Evolutionary conservation across 1,140 invertebrate genomes (phyloP).

Genomic region (Ephestia elutella): DNA sequence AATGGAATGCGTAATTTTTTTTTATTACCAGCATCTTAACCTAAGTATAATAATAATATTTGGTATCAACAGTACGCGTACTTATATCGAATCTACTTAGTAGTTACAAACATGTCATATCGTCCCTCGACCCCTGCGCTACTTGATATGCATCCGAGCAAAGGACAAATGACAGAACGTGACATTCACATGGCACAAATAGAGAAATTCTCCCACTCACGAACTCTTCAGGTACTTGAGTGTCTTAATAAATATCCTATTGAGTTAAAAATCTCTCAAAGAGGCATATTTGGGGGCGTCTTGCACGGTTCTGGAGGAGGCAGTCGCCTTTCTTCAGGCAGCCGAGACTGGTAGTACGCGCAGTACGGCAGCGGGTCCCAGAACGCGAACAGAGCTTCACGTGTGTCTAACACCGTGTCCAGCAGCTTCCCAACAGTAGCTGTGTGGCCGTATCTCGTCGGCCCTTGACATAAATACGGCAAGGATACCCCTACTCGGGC

Average conservation of each 20-base stretch:
- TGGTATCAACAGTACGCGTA: constrained; percentile 21
- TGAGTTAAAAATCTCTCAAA: constrained; percentile 53
- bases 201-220: constrained; percentile 42
- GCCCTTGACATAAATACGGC: constrained; percentile 84
- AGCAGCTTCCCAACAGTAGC: constrained; percentile 76
- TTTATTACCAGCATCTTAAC: constrained; percentile 15
- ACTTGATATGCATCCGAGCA: constrained; percentile 26
- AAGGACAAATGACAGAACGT: constrained; percentile 42
- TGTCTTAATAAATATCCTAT: constrained; percentile 63
- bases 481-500: constrained; percentile 84
- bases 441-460: constrained; percentile 73
- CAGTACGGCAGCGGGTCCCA: constrained; percentile 90
- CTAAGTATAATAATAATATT: constrained; percentile 37
- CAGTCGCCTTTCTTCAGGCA: constrained; percentile 75
- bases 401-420: constrained; percentile 80
- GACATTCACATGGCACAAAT: constrained; percentile 28
- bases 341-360: constrained; percentile 86
- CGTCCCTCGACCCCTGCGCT: constrained; percentile 42
- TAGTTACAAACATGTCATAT: constrained; percentile 65
- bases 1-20: not conserved
- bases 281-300: constrained; percentile 62
- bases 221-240: constrained; percentile 69
- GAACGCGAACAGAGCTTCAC: constrained; percentile 84
- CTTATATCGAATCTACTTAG: constrained; percentile 61
- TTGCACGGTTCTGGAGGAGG: constrained; percentile 59